Base-by-base conservation (phyloP, 2,113 vertebrate genomes). In the Sinocyclocheilus maitianheensis region DNA sequence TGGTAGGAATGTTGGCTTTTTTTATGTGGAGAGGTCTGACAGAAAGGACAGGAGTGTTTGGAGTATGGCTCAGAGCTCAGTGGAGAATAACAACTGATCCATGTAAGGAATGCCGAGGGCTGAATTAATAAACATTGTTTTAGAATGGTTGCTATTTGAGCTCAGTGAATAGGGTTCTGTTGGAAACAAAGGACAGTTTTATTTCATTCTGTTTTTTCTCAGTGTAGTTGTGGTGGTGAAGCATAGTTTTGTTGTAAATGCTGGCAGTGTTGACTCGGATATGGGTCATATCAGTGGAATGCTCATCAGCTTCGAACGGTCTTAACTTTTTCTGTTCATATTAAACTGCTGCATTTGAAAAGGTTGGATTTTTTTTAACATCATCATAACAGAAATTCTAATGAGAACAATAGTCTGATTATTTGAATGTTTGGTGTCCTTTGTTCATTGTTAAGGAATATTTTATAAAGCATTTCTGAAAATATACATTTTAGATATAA, bases 131-230 rank as follows among this genome's bases (percentile, higher is more conserved):
- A 90, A 92, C 84, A 92, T 80, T 89, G 90, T 87, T 60, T 83
- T 84, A 86, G 16, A 87, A 89, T 90, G 88, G 87, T 78, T 83
- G 86, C 78, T 86, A 69, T 88, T 77, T 84, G 85, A 67, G 62
- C 84, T 90, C 81, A 69, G 81, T 51, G 46, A 80, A 87, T 40
- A 2, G 82, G 83, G 90, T 92, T 92, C 90, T 90, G 88, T 74
- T 77, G 85, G 7, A 90, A 90, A 93, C 89, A 91, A 92, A 91
- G 90, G 88, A 90, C 90, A 88, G 89, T 91, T 93, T 91, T 92
- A 89, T 92, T 86, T 89, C 1, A 14, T 89, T 90, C 77, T 34
- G 69, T 89, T 78, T 84, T 30, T 55, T 48, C 51, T 12, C 72
- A 65, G 67, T 84, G 71, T 87, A 85, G 87, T 93, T 91, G 78